These are phyloP conservation scores for Carlito syrichta DNA, from an alignment of 2,113 vertebrate species.

Conservation along the genomic window DNA sequence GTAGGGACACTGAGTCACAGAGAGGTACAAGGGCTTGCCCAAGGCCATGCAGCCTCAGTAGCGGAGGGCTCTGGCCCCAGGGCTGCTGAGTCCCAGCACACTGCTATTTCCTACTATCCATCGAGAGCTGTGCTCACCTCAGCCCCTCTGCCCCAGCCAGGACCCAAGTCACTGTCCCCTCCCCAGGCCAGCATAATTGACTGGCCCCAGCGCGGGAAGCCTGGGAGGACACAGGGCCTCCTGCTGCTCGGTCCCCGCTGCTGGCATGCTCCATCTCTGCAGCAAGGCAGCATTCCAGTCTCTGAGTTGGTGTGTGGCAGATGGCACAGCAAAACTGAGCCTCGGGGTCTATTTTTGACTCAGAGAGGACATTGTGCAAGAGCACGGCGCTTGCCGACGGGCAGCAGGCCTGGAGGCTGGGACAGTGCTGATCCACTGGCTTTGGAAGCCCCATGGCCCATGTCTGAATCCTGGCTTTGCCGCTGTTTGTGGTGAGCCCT, in stretches of 20 bases:
- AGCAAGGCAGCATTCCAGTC: neutral
- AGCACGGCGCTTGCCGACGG: neutral
- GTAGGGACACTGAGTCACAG: neutral
- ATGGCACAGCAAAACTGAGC: constrained; percentile 54
- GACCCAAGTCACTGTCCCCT: neutral
- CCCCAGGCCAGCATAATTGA: neutral
- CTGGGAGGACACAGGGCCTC: neutral
- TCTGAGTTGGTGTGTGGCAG: constrained; percentile 36
- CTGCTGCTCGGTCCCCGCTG: neutral
- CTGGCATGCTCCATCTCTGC: neutral
- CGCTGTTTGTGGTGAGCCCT: neutral
- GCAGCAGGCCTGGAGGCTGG: neutral
- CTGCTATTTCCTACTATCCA: neutral
- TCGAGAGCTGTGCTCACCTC: neutral
- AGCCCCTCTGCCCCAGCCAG: neutral
- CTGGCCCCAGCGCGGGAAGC: neutral
- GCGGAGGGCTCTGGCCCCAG: neutral
- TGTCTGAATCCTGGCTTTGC: neutral
- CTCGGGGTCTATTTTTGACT: constrained; percentile 35
- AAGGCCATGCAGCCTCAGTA: neutral
- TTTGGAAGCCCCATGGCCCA: neutral
- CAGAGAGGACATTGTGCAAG: neutral
- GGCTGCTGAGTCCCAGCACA: neutral
- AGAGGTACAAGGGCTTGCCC: neutral
- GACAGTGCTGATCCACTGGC: neutral